Evolutionary conservation across 1,140 invertebrate genomes (phyloP).

Genomic region (Andricus grossulariae): DNA sequence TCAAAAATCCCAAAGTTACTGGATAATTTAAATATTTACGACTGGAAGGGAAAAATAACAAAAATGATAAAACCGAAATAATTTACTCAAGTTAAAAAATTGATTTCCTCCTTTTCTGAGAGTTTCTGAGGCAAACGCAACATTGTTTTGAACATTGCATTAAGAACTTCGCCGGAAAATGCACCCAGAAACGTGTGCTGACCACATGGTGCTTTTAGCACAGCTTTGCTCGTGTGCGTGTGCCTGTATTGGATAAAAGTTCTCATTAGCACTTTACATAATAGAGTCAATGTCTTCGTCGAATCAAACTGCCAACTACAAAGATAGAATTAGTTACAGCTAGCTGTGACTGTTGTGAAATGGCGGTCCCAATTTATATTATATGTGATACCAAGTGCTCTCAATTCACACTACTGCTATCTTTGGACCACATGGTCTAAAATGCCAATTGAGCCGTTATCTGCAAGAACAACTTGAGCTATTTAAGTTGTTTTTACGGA

Average conservation of each 20-base stretch:
- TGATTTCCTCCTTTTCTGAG: too few relatives aligned
- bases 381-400: neutral
- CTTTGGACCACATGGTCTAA: constrained; percentile 49
- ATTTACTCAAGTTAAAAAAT: too few relatives aligned
- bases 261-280: constrained; percentile 51
- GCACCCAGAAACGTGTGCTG: neutral
- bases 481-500: too few relatives aligned
- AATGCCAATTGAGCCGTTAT: neutral
- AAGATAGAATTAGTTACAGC: constrained; percentile 65
- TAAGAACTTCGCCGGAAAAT: neutral
- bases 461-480: too few relatives aligned
- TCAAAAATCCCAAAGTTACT: too few relatives aligned
- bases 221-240: neutral
- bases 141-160: too few relatives aligned
- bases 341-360: constrained; percentile 68
- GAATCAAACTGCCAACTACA: constrained; percentile 71
- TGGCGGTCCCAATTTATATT: constrained; percentile 66
- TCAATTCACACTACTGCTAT: neutral
- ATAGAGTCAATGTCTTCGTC: constrained; percentile 64
- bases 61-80: too few relatives aligned
- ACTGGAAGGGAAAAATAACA: too few relatives aligned
- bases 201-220: neutral
- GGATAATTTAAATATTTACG: too few relatives aligned
- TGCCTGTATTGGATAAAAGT: constrained; percentile 30
- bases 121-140: too few relatives aligned